A percentile compares a stretch with the other conserved stretches of the same genome.
Conservation (phyloP, 2,797 vertebrate genomes). For the Gephyroberyx darwinii region DNA sequence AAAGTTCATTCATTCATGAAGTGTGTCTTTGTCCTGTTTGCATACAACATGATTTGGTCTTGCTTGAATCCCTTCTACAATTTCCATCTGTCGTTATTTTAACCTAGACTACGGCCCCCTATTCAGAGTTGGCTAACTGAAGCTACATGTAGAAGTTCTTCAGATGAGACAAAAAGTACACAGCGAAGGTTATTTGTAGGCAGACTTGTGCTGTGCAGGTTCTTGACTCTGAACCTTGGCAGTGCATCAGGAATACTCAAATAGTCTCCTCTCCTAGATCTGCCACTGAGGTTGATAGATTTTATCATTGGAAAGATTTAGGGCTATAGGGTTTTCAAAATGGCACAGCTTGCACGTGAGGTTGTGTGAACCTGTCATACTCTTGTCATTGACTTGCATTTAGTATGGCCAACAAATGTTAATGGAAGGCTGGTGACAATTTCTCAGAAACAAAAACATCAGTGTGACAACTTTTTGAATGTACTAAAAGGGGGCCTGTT, state of each 20-base stretch:
- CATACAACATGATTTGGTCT: slow-evolving; percentile 56
- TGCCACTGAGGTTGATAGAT: slow-evolving; percentile 32
- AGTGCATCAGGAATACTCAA: slow-evolving; percentile 46
- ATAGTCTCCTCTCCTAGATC: slow-evolving; percentile 28
- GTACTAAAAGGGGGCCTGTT: too few relatives aligned
- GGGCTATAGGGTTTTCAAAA: slow-evolving; percentile 24
- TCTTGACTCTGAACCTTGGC: slow-evolving; percentile 44
- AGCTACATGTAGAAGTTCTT: slow-evolving; percentile 36
- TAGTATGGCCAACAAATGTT: not conserved
- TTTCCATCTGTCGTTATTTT: slow-evolving; percentile 45
- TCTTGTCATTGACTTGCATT: not conserved
- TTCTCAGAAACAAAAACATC: not conserved
- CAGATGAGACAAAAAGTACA: slow-evolving; percentile 40
- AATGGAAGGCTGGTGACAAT: not conserved
- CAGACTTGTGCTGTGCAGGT: slow-evolving; percentile 40
- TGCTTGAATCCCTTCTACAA: slow-evolving; percentile 47
- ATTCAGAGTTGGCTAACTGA: slow-evolving; percentile 38
- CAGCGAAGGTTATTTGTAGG: slow-evolving; percentile 46
- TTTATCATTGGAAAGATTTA: slow-evolving; percentile 39
- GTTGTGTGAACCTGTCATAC: too few relatives aligned
- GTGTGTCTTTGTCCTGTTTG: slow-evolving; percentile 66
- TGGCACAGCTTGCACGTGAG: too few relatives aligned
- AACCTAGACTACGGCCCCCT: slow-evolving; percentile 19
- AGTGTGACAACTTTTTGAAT: not conserved
- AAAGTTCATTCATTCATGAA: too few relatives aligned